These are phyloP conservation scores for Drosophila macrospina DNA, from an alignment of 2,888 invertebrate species.

Conservation along the genomic window DNA sequence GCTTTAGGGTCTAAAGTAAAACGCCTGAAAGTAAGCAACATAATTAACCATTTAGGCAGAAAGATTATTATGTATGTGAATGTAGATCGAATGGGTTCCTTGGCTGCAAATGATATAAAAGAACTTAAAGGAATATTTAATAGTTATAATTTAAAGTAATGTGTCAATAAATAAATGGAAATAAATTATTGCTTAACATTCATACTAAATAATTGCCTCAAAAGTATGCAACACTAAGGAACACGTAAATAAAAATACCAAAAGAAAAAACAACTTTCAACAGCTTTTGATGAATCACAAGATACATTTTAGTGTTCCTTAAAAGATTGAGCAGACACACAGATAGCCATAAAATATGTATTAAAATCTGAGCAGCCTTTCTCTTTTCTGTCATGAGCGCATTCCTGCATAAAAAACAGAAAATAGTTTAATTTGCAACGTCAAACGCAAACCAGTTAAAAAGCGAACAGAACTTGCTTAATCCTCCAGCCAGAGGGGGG, in stretches of 20 bases:
- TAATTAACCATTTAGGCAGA: neutral
- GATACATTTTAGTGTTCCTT: too few relatives aligned
- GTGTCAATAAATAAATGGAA: too few relatives aligned
- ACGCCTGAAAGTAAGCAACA: constrained; percentile 33
- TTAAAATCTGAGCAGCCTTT: constrained; percentile 37
- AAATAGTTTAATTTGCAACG: constrained; percentile 42
- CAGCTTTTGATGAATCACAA: neutral
- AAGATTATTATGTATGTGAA: neutral
- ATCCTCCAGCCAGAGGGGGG: constrained; percentile 11
- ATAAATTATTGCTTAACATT: too few relatives aligned
- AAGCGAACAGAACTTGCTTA: constrained; percentile 26
- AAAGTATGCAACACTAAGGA: constrained; percentile 1
- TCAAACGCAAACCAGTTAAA: constrained; percentile 39
- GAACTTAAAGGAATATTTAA: too few relatives aligned
- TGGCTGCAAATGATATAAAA: neutral
- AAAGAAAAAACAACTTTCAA: neutral
- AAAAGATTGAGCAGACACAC: constrained; percentile 16
- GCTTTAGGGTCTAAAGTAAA: neutral
- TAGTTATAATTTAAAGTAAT: too few relatives aligned
- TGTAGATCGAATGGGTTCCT: neutral
- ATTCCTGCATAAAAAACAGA: constrained; percentile 52
- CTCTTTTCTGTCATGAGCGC: constrained; percentile 36
- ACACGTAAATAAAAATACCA: too few relatives aligned
- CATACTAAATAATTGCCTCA: neutral
- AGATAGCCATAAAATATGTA: constrained; percentile 13